Base-by-base conservation (phyloP, 37 sponge, comb jelly and placozoan species). In the Eunapius fragilis region DNA sequence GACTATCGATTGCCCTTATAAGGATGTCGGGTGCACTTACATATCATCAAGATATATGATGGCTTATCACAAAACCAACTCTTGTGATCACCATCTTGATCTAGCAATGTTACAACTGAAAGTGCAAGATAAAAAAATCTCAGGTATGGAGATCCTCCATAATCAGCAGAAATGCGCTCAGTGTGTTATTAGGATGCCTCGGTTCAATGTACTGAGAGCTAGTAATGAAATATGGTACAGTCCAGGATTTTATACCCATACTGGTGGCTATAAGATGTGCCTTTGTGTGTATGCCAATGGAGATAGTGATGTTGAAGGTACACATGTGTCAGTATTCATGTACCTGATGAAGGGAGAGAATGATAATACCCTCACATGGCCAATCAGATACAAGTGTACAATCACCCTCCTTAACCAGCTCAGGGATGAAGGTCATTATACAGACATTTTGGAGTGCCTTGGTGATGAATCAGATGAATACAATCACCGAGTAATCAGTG, bases 321-420 rank as follows among this genome's bases (percentile, higher is more conserved):
- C 87, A 25, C 70, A 83, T n/a, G 45, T 91, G n/a, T 82, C 91
- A 28, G 91, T 91, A 10, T 78, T 31, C 27, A 67, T 80, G 3
- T 79, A 37, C 30, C 74, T 91, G 30, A 87, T 87, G 91, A 35
- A 71, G 32, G 91, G 91, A 69, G 84, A 91, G 27, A 74, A 69
- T 83, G 91, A 91, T 49, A 80, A 87, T 48, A 36, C 34, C 19
- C 84, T 91, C 14, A 84, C 81, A 28, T 91, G 87, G 87, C 91
- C 91, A 23, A 80, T 91, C 32, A 77, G 25, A 68, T 87, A 84
- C n/a, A 76, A 36, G 68, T 80, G 87, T 28, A 71, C 71, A 22
- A 69, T 91, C 28, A 87, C 74, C 79, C 76, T 91, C 26, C 84
- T 87, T 36, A 91, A 91, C 83, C 87, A 86, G 33, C 78, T 91